Evolutionary conservation across 2,797 vertebrate genomes (phyloP).

Genomic region (Gymnocypris eckloni): DNA sequence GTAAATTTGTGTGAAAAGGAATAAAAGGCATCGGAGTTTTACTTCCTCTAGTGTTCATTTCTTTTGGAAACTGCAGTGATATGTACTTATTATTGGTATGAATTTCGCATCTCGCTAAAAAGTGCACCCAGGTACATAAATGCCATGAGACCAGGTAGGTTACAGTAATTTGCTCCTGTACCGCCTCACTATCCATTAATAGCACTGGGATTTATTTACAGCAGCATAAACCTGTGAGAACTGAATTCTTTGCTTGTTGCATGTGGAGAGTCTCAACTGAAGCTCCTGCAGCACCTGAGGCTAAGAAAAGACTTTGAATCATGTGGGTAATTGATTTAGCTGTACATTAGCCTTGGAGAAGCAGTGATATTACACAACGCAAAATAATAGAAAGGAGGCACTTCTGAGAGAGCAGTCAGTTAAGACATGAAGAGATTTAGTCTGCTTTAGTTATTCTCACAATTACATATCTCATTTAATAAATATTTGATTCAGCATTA

Average conservation of each 20-base stretch:
- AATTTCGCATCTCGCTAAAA: too few species aligned
- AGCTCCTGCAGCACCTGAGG: slow-evolving; percentile 14
- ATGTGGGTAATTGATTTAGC: slow-evolving; percentile 18
- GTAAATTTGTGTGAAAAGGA: too few species aligned
- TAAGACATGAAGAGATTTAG: background rate
- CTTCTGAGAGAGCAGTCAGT: slow-evolving; percentile 10
- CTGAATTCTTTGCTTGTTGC: background rate
- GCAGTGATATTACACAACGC: slow-evolving; percentile 19
- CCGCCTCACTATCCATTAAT: background rate
- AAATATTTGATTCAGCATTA: background rate
- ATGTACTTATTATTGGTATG: too few species aligned
- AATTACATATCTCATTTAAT: background rate
- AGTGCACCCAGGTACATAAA: too few species aligned
- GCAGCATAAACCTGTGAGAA: slow-evolving; percentile 26
- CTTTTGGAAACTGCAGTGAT: too few species aligned
- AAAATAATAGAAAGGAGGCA: background rate
- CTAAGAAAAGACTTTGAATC: slow-evolving; percentile 9
- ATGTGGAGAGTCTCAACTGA: background rate
- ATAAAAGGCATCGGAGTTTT: too few species aligned
- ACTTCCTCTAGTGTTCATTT: too few species aligned
- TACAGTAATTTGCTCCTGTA: slow-evolving; percentile 16
- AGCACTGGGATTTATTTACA: slow-evolving; percentile 1
- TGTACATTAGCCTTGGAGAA: background rate
- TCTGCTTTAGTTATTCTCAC: background rate
- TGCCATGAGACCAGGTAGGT: background rate